Base-by-base conservation (phyloP, 2,113 vertebrate species). In the Agapornis roseicollis region DNA sequence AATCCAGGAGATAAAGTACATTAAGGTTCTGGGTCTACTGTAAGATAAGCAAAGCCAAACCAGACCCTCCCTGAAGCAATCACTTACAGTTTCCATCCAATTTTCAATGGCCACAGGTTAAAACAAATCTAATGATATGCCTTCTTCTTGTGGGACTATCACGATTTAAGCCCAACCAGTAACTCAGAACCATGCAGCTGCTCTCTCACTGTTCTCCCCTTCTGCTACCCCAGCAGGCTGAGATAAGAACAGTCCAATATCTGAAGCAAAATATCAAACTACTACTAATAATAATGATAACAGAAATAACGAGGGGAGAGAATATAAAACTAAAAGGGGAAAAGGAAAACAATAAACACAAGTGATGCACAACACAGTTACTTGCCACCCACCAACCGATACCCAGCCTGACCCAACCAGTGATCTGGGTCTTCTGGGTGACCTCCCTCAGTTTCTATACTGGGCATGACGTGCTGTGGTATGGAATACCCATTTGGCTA, bases 231-330 rank as follows among this genome's bases (percentile, higher is more conserved):
- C 12, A n/a, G 31, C 31, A 22, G 19, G 55, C 31, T n/a, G 19
- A n/a, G 31, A 22, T 22, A 56, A 56, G 19, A 56, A 22, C 11
- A 56, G 19, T 56, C 56, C 56, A n/a, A 10, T 58, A 58, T 23
- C 33, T 58, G 23, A 58, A 58, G 33, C 56, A 35, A n/a, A n/a
- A 58, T n/a, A 58, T n/a, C 10, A 58, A 22, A 23, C 13, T 23
- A 58, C 6, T 58, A n/a, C 2, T n/a, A 58, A 1, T 23, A n/a
- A 4, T n/a, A 58, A 2, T n/a, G 13, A 4, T n/a, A n/a, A 58
- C 13, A 22, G 56, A 24, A 58, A 58, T 3, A 58, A 4, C 33
- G n/a, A 23, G 20, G 33, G 20, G 55, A n/a, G 55, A n/a, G 33
- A 58, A 58, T 14, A 58, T n/a, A 22, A 58, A 56, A 23, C 33